phyloP scores from a whole-genome alignment of 2,888 invertebrate species.

The Bedellia somnulentella region DNA sequence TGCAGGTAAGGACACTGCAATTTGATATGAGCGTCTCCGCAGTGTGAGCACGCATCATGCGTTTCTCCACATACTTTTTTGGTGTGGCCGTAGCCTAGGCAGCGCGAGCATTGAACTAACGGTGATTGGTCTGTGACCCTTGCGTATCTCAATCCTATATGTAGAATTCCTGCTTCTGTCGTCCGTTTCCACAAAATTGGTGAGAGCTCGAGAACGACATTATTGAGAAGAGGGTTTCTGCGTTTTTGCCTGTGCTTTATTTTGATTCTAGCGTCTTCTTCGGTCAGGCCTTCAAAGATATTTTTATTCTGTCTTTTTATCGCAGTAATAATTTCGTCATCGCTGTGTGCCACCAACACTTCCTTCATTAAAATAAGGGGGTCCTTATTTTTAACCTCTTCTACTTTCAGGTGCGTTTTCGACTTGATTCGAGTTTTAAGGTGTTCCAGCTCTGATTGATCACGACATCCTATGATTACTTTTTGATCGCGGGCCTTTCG shows the following conservation, averaged over 20 bases:
- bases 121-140: too few relatives aligned
- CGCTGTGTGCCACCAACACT: slow-evolving; percentile 1
- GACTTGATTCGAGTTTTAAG: neutral
- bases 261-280: neutral
- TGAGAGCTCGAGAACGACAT: too few relatives aligned
- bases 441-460: neutral
- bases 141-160: too few relatives aligned
- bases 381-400: neutral
- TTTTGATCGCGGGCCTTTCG: slow-evolving; percentile 3
- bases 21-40: neutral
- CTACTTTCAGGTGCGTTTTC: neutral
- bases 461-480: neutral
- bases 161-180: too few relatives aligned
- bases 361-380: neutral
- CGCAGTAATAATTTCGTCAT: neutral
- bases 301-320: neutral
- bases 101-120: too few relatives aligned
- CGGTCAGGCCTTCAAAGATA: neutral
- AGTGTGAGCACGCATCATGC: neutral
- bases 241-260: neutral
- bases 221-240: too few relatives aligned
- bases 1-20: neutral
- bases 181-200: too few relatives aligned
- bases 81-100: neutral
- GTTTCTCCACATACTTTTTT: neutral